These are phyloP conservation scores for Hippocampus barbouri DNA, from an alignment of 2,113 vertebrate genomes.

Conservation along the genomic window DNA sequence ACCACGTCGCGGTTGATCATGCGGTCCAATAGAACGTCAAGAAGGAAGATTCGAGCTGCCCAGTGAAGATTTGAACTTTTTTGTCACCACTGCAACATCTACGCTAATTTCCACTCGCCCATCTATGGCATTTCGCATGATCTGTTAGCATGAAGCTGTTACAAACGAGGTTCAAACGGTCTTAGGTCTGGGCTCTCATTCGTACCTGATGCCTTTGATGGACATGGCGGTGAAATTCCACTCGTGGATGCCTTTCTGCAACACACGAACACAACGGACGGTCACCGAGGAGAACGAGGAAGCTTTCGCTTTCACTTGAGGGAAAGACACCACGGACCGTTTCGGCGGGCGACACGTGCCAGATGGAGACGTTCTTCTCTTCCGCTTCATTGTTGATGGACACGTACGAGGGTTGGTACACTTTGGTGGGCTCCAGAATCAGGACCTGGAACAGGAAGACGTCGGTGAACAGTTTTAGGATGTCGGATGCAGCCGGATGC, in stretches of 20 bases:
- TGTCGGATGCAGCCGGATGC: neutral
- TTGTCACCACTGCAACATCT: too few species aligned
- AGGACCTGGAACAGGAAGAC: constrained; percentile 75
- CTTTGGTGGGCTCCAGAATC: constrained; percentile 87
- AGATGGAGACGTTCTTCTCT: constrained; percentile 87
- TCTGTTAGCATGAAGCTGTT: neutral
- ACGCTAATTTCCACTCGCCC: too few species aligned
- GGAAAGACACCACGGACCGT: constrained; percentile 67
- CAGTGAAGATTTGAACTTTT: too few species aligned
- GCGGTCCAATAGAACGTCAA: too few species aligned
- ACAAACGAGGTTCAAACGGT: neutral
- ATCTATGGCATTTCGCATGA: too few species aligned
- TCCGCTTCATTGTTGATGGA: constrained; percentile 91
- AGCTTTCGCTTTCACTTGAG: neutral
- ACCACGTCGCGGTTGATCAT: too few species aligned
- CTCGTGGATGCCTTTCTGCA: constrained; percentile 88
- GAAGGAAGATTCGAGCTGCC: too few species aligned
- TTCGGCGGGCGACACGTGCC: constrained; percentile 87
- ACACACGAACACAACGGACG: constrained; percentile 7
- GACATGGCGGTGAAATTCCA: constrained; percentile 92
- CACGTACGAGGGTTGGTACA: constrained; percentile 91
- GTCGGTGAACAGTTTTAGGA: neutral
- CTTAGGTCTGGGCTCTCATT: neutral
- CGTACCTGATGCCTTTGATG: constrained; percentile 91
- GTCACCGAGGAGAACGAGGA: neutral